phyloP scores from a whole-genome alignment of 2,888 invertebrate genomes.

The Ichneumon xanthorius region DNA sequence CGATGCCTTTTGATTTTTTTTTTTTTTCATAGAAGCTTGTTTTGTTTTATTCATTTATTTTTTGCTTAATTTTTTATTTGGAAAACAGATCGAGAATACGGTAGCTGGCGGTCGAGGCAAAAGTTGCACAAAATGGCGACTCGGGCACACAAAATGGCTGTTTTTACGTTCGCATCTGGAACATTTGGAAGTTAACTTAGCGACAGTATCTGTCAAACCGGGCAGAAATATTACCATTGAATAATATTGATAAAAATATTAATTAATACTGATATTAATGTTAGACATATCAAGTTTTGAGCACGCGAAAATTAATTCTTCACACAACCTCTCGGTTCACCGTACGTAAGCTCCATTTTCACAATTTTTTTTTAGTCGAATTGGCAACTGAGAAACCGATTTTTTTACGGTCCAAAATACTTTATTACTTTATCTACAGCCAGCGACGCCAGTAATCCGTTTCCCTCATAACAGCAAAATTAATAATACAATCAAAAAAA shows the following conservation, averaged over 20 bases:
- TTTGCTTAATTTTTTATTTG: neutral
- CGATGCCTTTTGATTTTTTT: constrained; percentile 14
- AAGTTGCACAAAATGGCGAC: neutral
- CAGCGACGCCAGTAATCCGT: neutral
- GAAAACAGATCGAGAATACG: neutral
- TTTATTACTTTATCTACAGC: neutral
- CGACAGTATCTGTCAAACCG: too few species aligned
- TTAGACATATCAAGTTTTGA: neutral
- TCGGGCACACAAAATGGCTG: neutral
- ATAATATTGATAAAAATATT: neutral
- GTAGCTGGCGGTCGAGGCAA: neutral
- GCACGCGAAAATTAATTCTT: neutral
- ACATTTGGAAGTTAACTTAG: neutral
- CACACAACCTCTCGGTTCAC: neutral
- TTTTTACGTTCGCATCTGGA: neutral
- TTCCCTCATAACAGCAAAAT: constrained; percentile 31
- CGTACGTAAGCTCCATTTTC: neutral
- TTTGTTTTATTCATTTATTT: neutral
- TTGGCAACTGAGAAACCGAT: neutral
- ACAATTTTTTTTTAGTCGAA: neutral
- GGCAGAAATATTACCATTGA: neutral
- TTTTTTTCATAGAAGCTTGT: constrained; percentile 16
- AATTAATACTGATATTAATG: neutral
- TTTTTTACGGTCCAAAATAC: neutral
- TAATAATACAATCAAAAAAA: constrained; percentile 9